Percentiles rank a stretch among this genome's conserved stretches.
These are phyloP conservation scores for Zalophus californianus DNA, from an alignment of 2,797 vertebrate species.

Conservation along the genomic window DNA sequence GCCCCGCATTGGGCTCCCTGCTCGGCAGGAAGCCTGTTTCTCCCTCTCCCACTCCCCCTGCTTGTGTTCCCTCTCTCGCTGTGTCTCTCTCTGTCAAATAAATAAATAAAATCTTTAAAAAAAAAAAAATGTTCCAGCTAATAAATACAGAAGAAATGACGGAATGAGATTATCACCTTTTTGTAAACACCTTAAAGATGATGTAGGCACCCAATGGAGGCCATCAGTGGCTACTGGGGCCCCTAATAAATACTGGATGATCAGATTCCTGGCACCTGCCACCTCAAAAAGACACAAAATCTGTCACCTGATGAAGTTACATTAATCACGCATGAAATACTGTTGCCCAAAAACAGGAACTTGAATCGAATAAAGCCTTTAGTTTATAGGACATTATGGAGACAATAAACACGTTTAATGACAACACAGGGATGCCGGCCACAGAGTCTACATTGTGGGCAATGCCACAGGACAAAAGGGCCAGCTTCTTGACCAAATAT, in stretches of 20 bases:
- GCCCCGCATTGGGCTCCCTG: too few species aligned
- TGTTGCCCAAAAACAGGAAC: neutral
- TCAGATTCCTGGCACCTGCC: neutral
- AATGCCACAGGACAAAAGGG: neutral
- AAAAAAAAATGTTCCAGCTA: neutral
- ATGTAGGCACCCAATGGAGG: too few species aligned
- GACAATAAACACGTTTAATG: neutral
- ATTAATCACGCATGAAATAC: neutral
- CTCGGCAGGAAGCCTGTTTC: too few species aligned
- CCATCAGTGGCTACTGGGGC: neutral
- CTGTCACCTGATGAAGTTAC: neutral
- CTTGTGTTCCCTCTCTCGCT: too few species aligned
- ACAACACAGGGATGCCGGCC: neutral
- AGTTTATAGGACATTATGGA: neutral
- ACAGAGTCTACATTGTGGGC: neutral
- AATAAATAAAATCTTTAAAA: too few species aligned
- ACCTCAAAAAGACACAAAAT: neutral
- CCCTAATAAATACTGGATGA: rapidly evolving
- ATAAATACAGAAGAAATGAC: neutral
- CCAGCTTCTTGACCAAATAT: neutral
- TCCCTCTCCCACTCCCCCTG: too few species aligned
- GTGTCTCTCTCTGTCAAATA: too few species aligned
- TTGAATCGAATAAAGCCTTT: neutral
- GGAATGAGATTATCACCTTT: neutral
- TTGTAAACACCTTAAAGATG: neutral